Evolutionary conservation across 2,113 vertebrate genomes (phyloP).

Genomic region (Pelmatolapia mariae): DNA sequence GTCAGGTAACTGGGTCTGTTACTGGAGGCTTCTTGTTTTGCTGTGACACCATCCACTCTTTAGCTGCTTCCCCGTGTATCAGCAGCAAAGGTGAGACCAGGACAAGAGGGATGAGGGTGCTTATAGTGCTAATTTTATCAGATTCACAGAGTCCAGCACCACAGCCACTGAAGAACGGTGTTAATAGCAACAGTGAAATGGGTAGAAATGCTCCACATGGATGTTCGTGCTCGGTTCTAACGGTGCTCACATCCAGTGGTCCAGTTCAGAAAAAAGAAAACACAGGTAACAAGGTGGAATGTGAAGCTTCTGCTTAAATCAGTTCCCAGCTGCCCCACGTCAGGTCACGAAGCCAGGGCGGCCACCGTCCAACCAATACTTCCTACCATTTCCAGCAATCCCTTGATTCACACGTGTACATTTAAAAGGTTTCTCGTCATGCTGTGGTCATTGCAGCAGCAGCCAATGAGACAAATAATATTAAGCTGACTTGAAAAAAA

Average conservation of each 20-base stretch:
- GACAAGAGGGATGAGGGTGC: neutral
- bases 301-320: neutral
- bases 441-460: neutral
- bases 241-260: neutral
- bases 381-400: neutral
- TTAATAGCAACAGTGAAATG: neutral
- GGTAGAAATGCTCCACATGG: conserved; percentile 10
- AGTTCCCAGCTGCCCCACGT: neutral
- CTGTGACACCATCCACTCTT: neutral
- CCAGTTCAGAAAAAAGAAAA: neutral
- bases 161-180: neutral
- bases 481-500: neutral
- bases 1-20: neutral
- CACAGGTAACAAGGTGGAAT: neutral
- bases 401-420: neutral
- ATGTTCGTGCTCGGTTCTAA: neutral
- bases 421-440: neutral
- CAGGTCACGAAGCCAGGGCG: neutral
- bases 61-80: neutral
- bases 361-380: neutral
- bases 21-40: neutral
- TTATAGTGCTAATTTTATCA: neutral
- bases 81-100: neutral
- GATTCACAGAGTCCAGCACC: neutral
- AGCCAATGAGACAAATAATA: neutral